Evolutionary conservation across 2,797 vertebrate species (phyloP).

Genomic region (Hippocampus kuda): DNA sequence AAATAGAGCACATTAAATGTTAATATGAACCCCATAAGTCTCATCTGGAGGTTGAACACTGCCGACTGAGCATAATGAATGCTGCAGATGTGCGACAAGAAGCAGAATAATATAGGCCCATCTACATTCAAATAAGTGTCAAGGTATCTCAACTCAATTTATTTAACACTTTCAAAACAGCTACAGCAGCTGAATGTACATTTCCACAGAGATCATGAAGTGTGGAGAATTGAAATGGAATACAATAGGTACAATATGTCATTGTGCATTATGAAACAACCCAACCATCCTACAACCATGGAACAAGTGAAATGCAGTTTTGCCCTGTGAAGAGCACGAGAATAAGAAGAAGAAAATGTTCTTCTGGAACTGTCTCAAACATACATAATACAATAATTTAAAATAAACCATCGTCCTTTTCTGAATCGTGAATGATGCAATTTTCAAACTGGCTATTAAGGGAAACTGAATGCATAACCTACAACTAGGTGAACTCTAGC

Average conservation of each 20-base stretch:
- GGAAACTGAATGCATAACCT: no score
- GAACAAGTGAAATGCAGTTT: not conserved
- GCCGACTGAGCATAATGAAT: not conserved
- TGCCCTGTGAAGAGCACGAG: not conserved
- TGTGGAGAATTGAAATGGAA: not conserved
- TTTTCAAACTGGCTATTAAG: not conserved
- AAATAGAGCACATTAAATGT: slow-evolving; percentile 1
- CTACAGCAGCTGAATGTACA: not conserved
- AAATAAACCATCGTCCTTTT: not conserved
- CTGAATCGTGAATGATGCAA: not conserved
- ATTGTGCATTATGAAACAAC: no score
- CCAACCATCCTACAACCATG: not conserved
- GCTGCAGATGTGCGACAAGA: not conserved
- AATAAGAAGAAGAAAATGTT: not conserved
- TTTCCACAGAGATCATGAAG: not conserved
- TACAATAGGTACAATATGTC: not conserved
- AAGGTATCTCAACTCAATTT: not conserved
- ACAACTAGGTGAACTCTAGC: not conserved
- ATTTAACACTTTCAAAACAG: no score
- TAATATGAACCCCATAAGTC: not conserved
- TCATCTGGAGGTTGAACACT: not conserved
- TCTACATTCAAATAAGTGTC: not conserved
- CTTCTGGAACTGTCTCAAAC: not conserved
- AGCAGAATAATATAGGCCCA: not conserved
- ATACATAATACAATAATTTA: not conserved